Evolutionary conservation across 2,888 invertebrate genomes (phyloP).

Genomic region (Drosophila aldrichi): DNA sequence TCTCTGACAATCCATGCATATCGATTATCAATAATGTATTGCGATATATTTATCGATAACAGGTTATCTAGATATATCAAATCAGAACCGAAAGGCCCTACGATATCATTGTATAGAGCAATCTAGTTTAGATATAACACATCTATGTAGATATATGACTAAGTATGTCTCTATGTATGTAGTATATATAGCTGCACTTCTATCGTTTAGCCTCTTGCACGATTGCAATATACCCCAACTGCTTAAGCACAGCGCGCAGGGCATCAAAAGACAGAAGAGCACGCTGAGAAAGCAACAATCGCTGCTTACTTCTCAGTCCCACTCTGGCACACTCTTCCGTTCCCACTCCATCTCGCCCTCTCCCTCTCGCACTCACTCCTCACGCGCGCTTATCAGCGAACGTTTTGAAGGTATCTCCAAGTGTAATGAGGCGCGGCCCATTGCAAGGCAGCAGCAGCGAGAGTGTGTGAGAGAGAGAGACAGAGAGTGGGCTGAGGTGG

Average conservation of each 20-base stretch:
- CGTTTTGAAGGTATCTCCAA: conserved; percentile 45
- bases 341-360: not conserved
- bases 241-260: not conserved
- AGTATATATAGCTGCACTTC: not conserved
- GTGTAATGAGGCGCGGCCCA: conserved; percentile 59
- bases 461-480: too few species aligned
- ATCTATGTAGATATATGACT: not conserved
- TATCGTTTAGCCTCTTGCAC: not conserved
- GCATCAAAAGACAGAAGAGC: conserved; percentile 2
- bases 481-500: not conserved
- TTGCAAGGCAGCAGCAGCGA: conserved; percentile 20
- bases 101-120: not conserved
- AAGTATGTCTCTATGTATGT: not conserved
- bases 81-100: too few species aligned
- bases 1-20: not conserved
- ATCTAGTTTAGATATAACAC: not conserved
- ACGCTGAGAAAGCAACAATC: conserved; percentile 55
- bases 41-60: not conserved
- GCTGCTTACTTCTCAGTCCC: conserved; percentile 4
- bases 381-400: conserved; percentile 43
- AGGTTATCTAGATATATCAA: not conserved
- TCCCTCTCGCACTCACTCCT: not conserved
- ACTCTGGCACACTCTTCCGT: not conserved
- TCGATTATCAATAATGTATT: not conserved
- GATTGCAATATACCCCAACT: not conserved